Evolutionary conservation across 1,140 invertebrate genomes (phyloP), one percentile per base, ranked within the genome.

Genomic region (Spodoptera litura): DNA sequence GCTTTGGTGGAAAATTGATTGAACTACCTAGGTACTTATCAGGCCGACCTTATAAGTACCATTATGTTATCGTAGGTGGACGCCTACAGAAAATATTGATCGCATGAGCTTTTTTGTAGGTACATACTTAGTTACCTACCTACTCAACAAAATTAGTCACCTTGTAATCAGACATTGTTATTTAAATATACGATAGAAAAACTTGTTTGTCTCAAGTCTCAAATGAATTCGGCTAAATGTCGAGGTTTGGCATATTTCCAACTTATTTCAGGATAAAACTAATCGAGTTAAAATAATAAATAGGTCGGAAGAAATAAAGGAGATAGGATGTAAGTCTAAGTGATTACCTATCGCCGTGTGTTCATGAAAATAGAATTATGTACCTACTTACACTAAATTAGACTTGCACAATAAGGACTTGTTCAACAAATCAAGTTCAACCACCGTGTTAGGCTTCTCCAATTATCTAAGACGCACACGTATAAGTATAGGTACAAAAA

Each of bases 201-300:
- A 64, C 15, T 64, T 64, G 38, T 64, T 64, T 49, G 61, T 64
- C 35, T 64, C 61, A n/a, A 49, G 61, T 64, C 35, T 64, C 61
- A 9, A 49, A 35, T 49, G 20, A 64, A 64, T 64, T 15, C 61
- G 38, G 38, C n/a, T 64, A 64, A 64, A 64, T 49, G 15, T 12
- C 35, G 61, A 64, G 8, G 61, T 49, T 61, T 64, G 61, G 61
- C 61, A 64, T 49, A 49, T 49, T 20, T 49, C 61, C 61, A 64
- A 64, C 38, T 64, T 49, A 49, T 64, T 64, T 64, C 3, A 20
- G n/a, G 13, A 64, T 49, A 20, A 44, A 64, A 64, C 61, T 64
- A 64, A 64, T 6, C n/a, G 15, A 44, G 53, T 15, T 5, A 44
- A 64, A 49, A 49, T 4, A 49, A 11, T 61, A 35, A 59, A 12